Conservation (phyloP, 2,888 invertebrate species). For the Oscheius myriophilus region DNA sequence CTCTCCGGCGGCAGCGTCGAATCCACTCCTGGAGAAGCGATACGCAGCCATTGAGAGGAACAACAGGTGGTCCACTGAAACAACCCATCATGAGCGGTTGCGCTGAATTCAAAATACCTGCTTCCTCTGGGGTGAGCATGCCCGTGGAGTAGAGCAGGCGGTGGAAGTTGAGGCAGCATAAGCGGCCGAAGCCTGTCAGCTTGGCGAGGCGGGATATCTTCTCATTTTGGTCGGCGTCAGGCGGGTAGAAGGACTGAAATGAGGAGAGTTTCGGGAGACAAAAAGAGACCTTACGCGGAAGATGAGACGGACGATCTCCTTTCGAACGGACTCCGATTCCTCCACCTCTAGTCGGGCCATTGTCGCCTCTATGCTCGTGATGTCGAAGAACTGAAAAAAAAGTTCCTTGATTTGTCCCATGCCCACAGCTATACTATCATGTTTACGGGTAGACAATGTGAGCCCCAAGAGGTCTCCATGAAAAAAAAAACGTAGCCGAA, state of each 20-base stretch:
- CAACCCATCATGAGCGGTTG: too few relatives aligned
- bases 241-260: too few relatives aligned
- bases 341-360: slow-evolving; percentile 43
- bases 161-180: slow-evolving; percentile 3
- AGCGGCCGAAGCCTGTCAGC: neutral
- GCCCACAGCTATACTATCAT: too few relatives aligned
- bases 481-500: too few relatives aligned
- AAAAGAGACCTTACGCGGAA: slow-evolving; percentile 17
- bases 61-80: neutral
- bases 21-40: neutral
- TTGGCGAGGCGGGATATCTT: neutral
- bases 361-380: slow-evolving; percentile 32
- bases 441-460: too few relatives aligned
- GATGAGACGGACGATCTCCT: slow-evolving; percentile 35
- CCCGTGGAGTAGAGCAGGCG: neutral
- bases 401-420: too few relatives aligned
- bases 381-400: slow-evolving; percentile 33
- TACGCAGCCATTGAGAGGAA: neutral
- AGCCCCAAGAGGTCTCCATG: too few relatives aligned
- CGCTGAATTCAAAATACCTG: too few relatives aligned
- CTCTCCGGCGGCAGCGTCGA: neutral
- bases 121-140: neutral
- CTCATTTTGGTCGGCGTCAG: too few relatives aligned
- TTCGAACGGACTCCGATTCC: slow-evolving; percentile 37
- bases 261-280: too few relatives aligned